phyloP scores from a whole-genome alignment of 2,113 vertebrate species.

The Hippopotamus amphibius region DNA sequence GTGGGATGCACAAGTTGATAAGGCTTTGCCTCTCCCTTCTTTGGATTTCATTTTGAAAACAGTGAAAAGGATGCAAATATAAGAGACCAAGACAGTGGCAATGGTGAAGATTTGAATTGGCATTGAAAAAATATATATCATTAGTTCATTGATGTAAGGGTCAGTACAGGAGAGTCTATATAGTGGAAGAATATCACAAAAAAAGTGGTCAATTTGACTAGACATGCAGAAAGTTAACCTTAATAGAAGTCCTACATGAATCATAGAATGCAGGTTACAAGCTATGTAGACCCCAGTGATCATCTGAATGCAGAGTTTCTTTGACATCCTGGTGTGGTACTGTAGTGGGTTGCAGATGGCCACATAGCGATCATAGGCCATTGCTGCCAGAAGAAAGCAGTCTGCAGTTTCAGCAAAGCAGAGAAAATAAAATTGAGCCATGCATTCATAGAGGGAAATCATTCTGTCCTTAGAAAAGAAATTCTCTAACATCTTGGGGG shows the following conservation, averaged over 20 bases:
- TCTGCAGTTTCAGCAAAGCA: constrained; percentile 69
- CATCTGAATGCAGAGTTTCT: neutral
- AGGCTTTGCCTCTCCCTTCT: constrained; percentile 68
- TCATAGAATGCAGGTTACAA: constrained; percentile 59
- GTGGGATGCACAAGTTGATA: constrained; percentile 78
- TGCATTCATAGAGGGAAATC: constrained; percentile 69
- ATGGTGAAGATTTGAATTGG: constrained; percentile 70
- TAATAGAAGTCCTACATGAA: constrained; percentile 53
- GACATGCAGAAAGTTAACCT: constrained; percentile 70
- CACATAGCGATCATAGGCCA: constrained; percentile 73
- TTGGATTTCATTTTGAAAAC: constrained; percentile 72
- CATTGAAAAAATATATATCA: constrained; percentile 73
- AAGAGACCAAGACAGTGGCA: constrained; percentile 68
- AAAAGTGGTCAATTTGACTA: constrained; percentile 64
- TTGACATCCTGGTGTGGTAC: constrained; percentile 50
- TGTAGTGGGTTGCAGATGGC: constrained; percentile 64
- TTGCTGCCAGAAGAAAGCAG: constrained; percentile 73
- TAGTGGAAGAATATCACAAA: constrained; percentile 74
- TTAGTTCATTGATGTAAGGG: constrained; percentile 68
- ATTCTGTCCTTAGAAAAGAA: constrained; percentile 61
- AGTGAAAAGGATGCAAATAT: constrained; percentile 67
- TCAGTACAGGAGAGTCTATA: constrained; percentile 71
- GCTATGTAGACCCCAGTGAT: neutral
- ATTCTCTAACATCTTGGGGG: constrained; percentile 71
- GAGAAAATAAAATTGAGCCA: constrained; percentile 73